phyloP scores from a whole-genome alignment of 2,113 vertebrate species.

The Columba janthina region DNA sequence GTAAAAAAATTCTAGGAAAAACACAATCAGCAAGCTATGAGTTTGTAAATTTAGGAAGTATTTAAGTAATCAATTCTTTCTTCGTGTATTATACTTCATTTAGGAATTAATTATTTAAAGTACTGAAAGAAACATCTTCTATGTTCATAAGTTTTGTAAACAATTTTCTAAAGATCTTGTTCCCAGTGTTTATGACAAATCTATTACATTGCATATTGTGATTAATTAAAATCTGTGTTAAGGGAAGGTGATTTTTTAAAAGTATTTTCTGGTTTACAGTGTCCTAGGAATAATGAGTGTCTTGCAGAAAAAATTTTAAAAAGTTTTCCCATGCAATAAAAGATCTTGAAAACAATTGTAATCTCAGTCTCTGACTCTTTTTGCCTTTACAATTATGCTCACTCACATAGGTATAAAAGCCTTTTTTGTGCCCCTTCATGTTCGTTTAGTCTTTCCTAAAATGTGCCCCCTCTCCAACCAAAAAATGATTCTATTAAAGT shows the following conservation, averaged over 20 bases:
- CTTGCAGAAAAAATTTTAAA: neutral
- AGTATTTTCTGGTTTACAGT: neutral
- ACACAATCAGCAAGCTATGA: neutral
- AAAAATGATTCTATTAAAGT: neutral
- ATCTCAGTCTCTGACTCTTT: constrained; percentile 28
- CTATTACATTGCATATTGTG: neutral
- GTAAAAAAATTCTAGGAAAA: neutral
- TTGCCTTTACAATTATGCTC: constrained; percentile 19
- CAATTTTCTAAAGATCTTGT: neutral
- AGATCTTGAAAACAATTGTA: neutral
- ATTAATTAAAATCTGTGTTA: neutral
- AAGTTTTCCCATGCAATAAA: neutral
- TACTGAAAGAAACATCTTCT: neutral
- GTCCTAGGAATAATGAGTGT: neutral
- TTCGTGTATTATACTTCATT: neutral
- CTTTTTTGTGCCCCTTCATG: neutral
- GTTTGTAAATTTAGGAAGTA: neutral
- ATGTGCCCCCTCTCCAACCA: neutral
- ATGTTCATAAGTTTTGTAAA: neutral
- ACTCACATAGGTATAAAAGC: neutral
- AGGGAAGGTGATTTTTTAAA: neutral
- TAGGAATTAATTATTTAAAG: neutral
- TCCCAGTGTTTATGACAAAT: neutral
- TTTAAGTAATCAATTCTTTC: neutral
- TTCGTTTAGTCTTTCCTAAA: neutral